Evolutionary conservation across 2,797 vertebrate species (phyloP), one percentile per base, ranked within the genome.

Genomic region (Meriones psammophilus): DNA sequence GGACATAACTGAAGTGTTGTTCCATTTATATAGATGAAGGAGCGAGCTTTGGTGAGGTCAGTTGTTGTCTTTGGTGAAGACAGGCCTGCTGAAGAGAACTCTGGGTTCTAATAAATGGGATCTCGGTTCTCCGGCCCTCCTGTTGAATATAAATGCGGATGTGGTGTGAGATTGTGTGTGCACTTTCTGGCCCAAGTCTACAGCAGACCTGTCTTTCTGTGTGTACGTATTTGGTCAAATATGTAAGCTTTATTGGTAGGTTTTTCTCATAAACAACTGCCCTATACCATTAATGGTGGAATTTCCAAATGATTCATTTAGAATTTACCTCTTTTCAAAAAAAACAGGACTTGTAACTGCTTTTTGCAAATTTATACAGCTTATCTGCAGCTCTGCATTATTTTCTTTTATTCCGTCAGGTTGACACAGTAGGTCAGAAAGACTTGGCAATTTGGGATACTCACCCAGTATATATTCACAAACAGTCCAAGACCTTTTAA

Each of bases 121-220:
- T 62, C 86, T 90, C 15, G 30, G 13, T 80, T 80, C 36, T 92
- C 10, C 66, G 79, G 66, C 26, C 74, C 71, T 74, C 18, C 56
- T 7, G 18, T 81, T 90, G 79, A 93, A 96, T 88, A 69, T 33
- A 84, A 85, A 73, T 78, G 79, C 4, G 71, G n/a, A 93, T 12
- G 58, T 4, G 33, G n/a, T 77, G 76, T 81, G 28, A 80, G 28
- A 17, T 4, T 66, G 24, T 89, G 62, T 36, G 20, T 69, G 9
- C 69, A 22, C 33, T 42, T 81, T 94, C 39, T 36, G 74, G 64
- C 50, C 69, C 28, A 79, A 68, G 64, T 79, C 18, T n/a, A 28
- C 9, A 71, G 84, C 33, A 54, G 42, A 36, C 86, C 28, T 64
- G 18, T 71, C 1, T 92, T 54, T 66, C 30, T 71, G 62, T 14